Conservation (phyloP, 2,888 invertebrate species). For the Eristalis intricaria region DNA sequence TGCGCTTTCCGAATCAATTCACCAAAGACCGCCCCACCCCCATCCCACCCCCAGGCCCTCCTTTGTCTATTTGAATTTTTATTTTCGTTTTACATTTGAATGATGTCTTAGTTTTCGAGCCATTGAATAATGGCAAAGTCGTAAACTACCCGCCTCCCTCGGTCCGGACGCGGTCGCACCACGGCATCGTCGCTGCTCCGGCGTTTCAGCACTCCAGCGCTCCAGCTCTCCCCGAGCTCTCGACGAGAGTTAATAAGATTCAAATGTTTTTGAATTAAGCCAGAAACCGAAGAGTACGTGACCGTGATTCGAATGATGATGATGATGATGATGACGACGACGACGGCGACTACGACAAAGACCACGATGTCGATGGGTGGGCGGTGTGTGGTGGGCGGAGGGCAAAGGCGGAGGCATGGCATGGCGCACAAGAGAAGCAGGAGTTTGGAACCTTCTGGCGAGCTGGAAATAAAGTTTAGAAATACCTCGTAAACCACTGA, state of each 20-base stretch:
- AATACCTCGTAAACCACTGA: constrained; percentile 62
- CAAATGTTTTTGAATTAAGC: constrained; percentile 71
- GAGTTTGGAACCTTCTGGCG: constrained; percentile 56
- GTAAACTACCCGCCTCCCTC: constrained; percentile 59
- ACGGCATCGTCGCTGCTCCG: background rate
- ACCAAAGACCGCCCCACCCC: background rate
- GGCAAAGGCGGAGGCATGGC: background rate
- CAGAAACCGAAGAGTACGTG: constrained; percentile 50
- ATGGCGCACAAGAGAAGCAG: background rate
- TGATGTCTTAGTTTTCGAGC: constrained; percentile 71
- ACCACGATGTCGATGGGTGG: constrained; percentile 4
- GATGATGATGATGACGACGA: constrained; percentile 19
- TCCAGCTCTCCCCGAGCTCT: constrained; percentile 9
- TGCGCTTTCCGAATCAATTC: constrained; percentile 1
- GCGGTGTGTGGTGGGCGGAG: constrained; percentile 18
- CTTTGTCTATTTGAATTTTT: constrained; percentile 59
- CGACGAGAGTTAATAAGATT: constrained; percentile 67
- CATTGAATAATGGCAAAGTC: constrained; percentile 70
- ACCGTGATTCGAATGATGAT: constrained; percentile 38
- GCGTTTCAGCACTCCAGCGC: background rate
- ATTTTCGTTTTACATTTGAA: constrained; percentile 66
- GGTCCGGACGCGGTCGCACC: background rate
- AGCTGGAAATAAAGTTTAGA: constrained; percentile 63
- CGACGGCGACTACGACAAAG: constrained; percentile 3
- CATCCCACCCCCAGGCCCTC: background rate